phyloP scores from a whole-genome alignment of 2,888 invertebrate genomes.

The Drosophila seclusa region DNA sequence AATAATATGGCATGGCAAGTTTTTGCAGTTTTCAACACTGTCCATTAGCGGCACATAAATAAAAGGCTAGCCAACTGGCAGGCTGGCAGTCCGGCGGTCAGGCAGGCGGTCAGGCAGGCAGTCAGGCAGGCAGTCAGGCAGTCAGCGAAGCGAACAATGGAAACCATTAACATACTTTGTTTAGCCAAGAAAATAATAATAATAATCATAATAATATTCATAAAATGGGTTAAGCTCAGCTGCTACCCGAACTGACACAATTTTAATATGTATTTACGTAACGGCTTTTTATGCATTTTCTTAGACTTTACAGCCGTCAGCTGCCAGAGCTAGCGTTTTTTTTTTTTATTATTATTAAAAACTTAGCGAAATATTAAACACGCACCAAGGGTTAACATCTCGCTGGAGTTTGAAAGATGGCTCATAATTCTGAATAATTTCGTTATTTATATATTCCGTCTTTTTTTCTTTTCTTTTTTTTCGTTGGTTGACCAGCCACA shows the following conservation, averaged over 20 bases:
- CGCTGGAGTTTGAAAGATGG: slow-evolving; percentile 30
- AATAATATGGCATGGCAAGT: slow-evolving; percentile 66
- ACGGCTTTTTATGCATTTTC: slow-evolving; percentile 70
- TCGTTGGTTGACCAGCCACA: slow-evolving; percentile 48
- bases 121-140: neutral
- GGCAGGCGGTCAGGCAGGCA: slow-evolving; percentile 1
- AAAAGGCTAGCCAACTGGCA: slow-evolving; percentile 44
- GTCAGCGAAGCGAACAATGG: slow-evolving; percentile 27
- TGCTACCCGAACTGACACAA: slow-evolving; percentile 52
- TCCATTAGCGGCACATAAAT: slow-evolving; percentile 76
- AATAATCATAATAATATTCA: slow-evolving; percentile 56
- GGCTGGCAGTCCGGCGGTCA: slow-evolving; percentile 8
- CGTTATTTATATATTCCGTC: slow-evolving; percentile 59
- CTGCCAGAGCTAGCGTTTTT: slow-evolving; percentile 2
- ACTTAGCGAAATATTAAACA: slow-evolving; percentile 65
- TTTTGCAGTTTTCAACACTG: slow-evolving; percentile 57
- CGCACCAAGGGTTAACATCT: slow-evolving; percentile 65
- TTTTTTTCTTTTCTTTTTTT: slow-evolving; percentile 9
- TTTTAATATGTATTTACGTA: slow-evolving; percentile 75
- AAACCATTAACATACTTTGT: slow-evolving; percentile 72
- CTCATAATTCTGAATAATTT: slow-evolving; percentile 76
- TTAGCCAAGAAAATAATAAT: slow-evolving; percentile 61
- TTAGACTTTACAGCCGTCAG: slow-evolving; percentile 56
- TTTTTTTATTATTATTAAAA: slow-evolving; percentile 60
- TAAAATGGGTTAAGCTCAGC: slow-evolving; percentile 67